Percentiles rank a stretch among this genome's conserved stretches.
Conservation (phyloP, 2,888 invertebrate species). For the Agrypnus murinus region DNA sequence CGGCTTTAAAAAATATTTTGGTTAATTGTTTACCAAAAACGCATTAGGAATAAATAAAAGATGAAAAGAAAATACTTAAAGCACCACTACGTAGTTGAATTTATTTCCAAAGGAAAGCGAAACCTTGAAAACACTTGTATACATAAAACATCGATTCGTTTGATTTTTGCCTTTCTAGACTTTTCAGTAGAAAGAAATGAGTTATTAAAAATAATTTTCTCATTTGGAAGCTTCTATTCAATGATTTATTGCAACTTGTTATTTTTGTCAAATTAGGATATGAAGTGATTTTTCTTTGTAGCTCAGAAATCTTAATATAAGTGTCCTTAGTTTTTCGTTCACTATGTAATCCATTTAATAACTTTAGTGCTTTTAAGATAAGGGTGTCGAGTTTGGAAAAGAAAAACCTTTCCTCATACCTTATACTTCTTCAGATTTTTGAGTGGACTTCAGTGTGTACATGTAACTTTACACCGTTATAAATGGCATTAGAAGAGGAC, state of each 20-base stretch:
- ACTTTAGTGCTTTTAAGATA: neutral
- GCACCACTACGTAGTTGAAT: conserved; percentile 10
- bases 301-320: too few species aligned
- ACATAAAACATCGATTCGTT: neutral
- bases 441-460: neutral
- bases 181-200: too few species aligned
- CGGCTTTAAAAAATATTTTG: too few species aligned
- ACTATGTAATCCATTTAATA: conserved; percentile 12
- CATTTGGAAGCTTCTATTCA: too few species aligned
- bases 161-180: neutral
- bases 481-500: neutral
- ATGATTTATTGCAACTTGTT: too few species aligned
- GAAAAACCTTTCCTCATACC: neutral
- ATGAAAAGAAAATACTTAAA: neutral
- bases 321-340: too few species aligned
- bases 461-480: conserved; percentile 5
- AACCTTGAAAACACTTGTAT: neutral
- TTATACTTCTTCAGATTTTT: conserved; percentile 4
- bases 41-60: neutral
- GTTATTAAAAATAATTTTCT: too few species aligned
- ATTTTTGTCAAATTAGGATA: too few species aligned
- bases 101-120: neutral
- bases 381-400: conserved; percentile 1
- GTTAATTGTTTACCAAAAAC: too few species aligned
- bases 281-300: too few species aligned